Evolutionary conservation across 2,113 vertebrate species (phyloP).

Genomic region (Phalacrocorax aristotelis): DNA sequence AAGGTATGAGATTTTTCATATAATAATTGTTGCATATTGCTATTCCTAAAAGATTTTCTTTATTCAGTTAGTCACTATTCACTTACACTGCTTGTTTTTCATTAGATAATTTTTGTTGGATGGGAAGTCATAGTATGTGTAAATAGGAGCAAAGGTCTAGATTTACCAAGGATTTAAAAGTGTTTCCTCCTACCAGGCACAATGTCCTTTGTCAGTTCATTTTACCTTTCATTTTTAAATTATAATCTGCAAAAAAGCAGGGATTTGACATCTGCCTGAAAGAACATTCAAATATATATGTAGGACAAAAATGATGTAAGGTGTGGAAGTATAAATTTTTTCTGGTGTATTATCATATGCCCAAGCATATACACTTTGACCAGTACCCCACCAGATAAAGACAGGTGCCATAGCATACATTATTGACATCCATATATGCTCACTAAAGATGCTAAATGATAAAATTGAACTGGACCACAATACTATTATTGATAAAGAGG

Average conservation of each 20-base stretch:
- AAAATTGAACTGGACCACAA: neutral
- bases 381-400: neutral
- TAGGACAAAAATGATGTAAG: neutral
- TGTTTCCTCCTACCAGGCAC: neutral
- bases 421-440: neutral
- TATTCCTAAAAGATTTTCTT: neutral
- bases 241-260: neutral
- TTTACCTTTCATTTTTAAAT: neutral
- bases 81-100: neutral
- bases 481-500: neutral
- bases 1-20: neutral
- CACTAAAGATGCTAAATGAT: neutral
- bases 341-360: neutral
- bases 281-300: neutral
- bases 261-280: neutral
- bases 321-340: neutral
- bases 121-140: neutral
- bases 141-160: neutral
- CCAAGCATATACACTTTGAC: neutral
- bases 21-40: neutral
- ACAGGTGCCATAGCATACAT: neutral
- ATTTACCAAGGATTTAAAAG: neutral
- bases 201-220: neutral
- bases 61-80: neutral
- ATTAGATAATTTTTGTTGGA: neutral